Percentiles rank a stretch among this genome's conserved stretches.
These are phyloP conservation scores for Sialis lutaria DNA, from an alignment of 2,888 invertebrate genomes.

Conservation along the genomic window DNA sequence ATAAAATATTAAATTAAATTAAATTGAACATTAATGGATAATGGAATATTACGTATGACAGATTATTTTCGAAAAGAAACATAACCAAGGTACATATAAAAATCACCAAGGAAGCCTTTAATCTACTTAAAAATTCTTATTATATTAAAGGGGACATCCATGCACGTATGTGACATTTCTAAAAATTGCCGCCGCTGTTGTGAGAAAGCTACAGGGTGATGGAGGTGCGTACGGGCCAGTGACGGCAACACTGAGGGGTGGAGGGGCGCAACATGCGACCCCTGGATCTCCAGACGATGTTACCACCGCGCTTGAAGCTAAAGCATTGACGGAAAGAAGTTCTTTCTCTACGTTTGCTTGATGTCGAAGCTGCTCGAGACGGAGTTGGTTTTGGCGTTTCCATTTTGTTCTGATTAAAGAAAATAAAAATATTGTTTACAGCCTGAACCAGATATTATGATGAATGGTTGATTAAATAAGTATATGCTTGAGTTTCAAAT, in stretches of 20 bases:
- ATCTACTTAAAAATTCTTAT: too few relatives aligned
- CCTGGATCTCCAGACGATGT: conserved; percentile 10
- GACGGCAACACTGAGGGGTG: conserved; percentile 12
- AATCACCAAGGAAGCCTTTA: too few relatives aligned
- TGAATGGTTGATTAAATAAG: background rate
- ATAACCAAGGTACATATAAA: too few relatives aligned
- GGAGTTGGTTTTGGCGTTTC: conserved; percentile 77
- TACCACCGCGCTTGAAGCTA: conserved; percentile 14
- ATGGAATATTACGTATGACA: too few relatives aligned
- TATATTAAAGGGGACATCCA: conserved; percentile 37
- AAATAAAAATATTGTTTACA: background rate
- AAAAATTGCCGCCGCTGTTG: conserved; percentile 53
- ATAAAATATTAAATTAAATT: too few relatives aligned
- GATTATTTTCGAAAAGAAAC: too few relatives aligned
- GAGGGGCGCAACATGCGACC: conserved; percentile 20
- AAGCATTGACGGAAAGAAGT: conserved; percentile 22
- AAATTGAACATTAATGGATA: too few relatives aligned
- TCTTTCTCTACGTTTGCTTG: conserved; percentile 66
- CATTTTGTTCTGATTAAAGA: conserved; percentile 54
- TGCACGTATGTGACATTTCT: conserved; percentile 58
- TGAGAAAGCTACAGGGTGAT: conserved; percentile 42
- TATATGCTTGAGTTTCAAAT: background rate
- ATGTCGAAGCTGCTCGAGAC: conserved; percentile 69
- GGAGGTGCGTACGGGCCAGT: conserved; percentile 19
- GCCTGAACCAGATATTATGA: background rate